These are phyloP conservation scores for cattle (Bos taurus) DNA, from an alignment of 2,113 vertebrate genomes.

Conservation along the genomic window ARS-UCD2.0 NC_037337.1:52403501-52404000, in stretches of 20 bases:
- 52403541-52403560: background rate
- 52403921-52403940: background rate
- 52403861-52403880: background rate
- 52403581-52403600: background rate
- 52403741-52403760: conserved; percentile 13
- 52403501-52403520: background rate
- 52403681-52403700: conserved; percentile 50
- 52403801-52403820: background rate
- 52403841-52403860: background rate
- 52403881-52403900: background rate
- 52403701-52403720: conserved; percentile 12
- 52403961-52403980: background rate
- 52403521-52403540: background rate
- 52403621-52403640: background rate
- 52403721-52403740: conserved; percentile 25
- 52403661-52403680: background rate
- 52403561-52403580: background rate
- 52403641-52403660: conserved; percentile 43
- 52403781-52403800: background rate
- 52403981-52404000: background rate
- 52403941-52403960: background rate
- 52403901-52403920: background rate
- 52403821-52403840: conserved; percentile 13
- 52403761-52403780: conserved; percentile 13
- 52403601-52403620: background rate